Evolutionary conservation across 2,113 vertebrate genomes (phyloP).

Genomic region (Athene noctua): DNA sequence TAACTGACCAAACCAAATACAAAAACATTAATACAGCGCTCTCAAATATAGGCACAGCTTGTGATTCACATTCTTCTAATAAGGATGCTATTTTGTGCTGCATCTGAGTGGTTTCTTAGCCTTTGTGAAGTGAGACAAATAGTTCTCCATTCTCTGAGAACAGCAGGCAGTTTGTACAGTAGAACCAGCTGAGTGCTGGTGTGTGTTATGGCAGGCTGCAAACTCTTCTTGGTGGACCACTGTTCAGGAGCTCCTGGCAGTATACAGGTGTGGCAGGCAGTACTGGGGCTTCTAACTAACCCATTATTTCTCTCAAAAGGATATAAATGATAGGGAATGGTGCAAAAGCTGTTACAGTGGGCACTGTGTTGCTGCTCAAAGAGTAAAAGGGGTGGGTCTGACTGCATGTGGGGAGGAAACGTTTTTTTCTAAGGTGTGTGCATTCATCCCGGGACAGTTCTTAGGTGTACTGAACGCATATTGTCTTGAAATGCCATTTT

Average conservation of each 20-base stretch:
- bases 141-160: not conserved
- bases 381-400: not conserved
- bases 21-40: not conserved
- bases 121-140: slow-evolving; percentile 33
- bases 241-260: not conserved
- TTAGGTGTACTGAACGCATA: not conserved
- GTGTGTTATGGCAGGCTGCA: not conserved
- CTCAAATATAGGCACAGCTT: slow-evolving; percentile 11
- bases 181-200: not conserved
- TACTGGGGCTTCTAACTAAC: not conserved
- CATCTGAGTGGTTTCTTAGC: not conserved
- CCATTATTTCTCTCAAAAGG: not conserved
- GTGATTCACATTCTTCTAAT: slow-evolving; percentile 13
- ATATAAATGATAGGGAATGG: not conserved
- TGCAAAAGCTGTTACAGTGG: not conserved
- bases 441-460: not conserved
- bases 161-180: not conserved
- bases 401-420: not conserved
- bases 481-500: not conserved
- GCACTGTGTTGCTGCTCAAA: not conserved
- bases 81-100: not conserved
- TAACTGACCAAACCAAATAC: slow-evolving; percentile 15
- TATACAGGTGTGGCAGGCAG: not conserved
- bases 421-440: accelerated
- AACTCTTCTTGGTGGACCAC: not conserved